Evolutionary conservation across 2,113 vertebrate species (phyloP).

Genomic region (Trogon melanurus): DNA sequence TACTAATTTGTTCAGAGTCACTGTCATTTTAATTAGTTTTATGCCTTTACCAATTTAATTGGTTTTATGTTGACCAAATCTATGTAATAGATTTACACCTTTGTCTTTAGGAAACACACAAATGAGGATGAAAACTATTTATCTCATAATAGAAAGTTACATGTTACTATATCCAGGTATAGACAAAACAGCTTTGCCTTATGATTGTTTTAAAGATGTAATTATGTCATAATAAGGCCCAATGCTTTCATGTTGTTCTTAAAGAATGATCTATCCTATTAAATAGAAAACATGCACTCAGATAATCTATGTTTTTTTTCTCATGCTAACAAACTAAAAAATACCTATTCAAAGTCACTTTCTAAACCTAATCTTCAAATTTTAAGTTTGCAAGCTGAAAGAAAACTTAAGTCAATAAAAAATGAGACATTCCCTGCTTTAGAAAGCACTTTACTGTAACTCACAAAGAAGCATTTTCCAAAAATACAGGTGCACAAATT

Average conservation of each 20-base stretch:
- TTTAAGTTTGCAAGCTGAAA: constrained; percentile 26
- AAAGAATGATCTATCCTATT: neutral
- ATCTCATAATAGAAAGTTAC: constrained; percentile 24
- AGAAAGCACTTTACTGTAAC: constrained; percentile 46
- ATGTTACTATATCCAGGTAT: constrained; percentile 46
- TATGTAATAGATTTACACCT: neutral
- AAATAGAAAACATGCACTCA: neutral
- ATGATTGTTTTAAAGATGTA: constrained; percentile 62
- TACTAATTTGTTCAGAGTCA: neutral
- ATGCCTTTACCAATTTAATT: neutral
- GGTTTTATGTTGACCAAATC: neutral
- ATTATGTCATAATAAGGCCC: constrained; percentile 63
- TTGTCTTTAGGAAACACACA: neutral
- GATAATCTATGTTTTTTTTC: neutral
- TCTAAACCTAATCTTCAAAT: neutral
- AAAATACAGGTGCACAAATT: constrained; percentile 56
- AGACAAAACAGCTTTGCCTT: constrained; percentile 51
- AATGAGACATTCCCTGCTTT: constrained; percentile 31
- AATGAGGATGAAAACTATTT: neutral
- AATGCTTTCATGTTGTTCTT: neutral
- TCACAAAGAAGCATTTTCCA: constrained; percentile 45
- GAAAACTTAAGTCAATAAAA: constrained; percentile 64
- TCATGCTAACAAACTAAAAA: neutral
- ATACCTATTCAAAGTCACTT: neutral
- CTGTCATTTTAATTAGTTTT: neutral